phyloP scores from a whole-genome alignment of 1,140 invertebrate species.

The Cyclargus thomasi region DNA sequence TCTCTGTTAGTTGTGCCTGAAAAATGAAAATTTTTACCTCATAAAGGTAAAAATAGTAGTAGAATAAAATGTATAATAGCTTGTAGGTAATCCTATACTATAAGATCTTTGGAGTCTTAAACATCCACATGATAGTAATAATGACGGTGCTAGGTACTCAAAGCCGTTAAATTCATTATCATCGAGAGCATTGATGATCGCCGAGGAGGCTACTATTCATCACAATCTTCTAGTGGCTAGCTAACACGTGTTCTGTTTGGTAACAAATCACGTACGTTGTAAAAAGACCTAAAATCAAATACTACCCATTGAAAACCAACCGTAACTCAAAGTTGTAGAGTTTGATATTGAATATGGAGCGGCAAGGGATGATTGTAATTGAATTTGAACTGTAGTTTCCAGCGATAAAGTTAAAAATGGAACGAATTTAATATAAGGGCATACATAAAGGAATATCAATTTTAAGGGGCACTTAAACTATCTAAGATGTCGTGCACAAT shows the following conservation, averaged over 20 bases:
- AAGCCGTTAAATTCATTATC: neutral
- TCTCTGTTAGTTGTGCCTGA: no score
- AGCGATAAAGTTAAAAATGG: slow-evolving; percentile 20
- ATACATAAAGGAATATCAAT: slow-evolving; percentile 47
- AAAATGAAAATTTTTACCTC: no score
- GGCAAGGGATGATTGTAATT: neutral
- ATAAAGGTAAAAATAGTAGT: no score
- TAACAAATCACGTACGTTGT: slow-evolving; percentile 23
- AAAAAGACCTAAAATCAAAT: neutral
- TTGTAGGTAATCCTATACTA: no score
- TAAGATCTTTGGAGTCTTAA: no score
- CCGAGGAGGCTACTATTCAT: slow-evolving; percentile 3
- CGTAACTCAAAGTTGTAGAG: neutral
- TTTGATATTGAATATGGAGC: neutral
- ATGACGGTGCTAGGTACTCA: neutral
- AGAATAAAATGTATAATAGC: no score
- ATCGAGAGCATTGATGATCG: neutral
- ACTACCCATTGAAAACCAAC: neutral
- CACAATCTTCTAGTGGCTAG: slow-evolving; percentile 45
- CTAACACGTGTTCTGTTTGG: slow-evolving; percentile 61
- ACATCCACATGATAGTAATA: no score
- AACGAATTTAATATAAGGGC: slow-evolving; percentile 8
- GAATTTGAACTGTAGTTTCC: neutral
- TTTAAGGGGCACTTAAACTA: slow-evolving; percentile 65
- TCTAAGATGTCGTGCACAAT: slow-evolving; percentile 47